Percentiles rank a stretch among this genome's conserved stretches.
Conservation (phyloP, 1,140 invertebrate species). For the Neoseiulus cucumeris region DNA sequence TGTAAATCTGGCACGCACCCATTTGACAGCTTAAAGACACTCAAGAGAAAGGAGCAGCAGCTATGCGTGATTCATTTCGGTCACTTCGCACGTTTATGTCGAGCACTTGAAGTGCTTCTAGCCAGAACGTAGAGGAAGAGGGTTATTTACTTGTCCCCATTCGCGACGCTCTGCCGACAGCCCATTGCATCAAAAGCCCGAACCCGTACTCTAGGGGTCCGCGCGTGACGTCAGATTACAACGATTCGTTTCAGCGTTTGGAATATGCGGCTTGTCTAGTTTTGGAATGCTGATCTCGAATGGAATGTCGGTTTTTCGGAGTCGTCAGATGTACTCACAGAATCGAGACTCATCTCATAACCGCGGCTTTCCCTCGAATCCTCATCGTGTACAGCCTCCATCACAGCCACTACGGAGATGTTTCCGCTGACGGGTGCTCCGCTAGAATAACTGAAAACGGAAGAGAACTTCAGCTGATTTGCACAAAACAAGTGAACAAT, state of each 20-base stretch:
- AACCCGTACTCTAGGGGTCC: too few species aligned
- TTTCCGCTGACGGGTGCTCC: neutral
- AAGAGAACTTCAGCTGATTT: neutral
- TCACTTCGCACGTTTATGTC: too few species aligned
- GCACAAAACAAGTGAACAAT: too few species aligned
- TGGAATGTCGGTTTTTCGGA: neutral
- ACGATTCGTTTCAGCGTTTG: neutral
- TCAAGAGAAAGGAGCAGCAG: too few species aligned
- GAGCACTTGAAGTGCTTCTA: too few species aligned
- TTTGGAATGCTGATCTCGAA: neutral
- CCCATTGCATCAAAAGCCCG: too few species aligned
- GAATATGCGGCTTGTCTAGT: neutral
- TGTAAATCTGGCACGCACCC: too few species aligned
- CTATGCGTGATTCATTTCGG: too few species aligned
- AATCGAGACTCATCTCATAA: constrained; percentile 6
- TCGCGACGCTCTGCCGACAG: too few species aligned
- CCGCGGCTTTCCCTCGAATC: neutral
- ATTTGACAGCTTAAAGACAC: too few species aligned
- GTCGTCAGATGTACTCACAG: neutral
- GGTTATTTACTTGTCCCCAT: too few species aligned
- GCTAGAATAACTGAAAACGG: neutral
- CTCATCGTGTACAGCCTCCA: neutral
- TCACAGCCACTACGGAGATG: neutral
- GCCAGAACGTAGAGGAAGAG: too few species aligned
- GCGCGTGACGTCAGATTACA: neutral